Evolutionary conservation across 1,140 invertebrate genomes (phyloP), one percentile per base, ranked within the genome.

Genomic region (Chironomus striatipennis): DNA sequence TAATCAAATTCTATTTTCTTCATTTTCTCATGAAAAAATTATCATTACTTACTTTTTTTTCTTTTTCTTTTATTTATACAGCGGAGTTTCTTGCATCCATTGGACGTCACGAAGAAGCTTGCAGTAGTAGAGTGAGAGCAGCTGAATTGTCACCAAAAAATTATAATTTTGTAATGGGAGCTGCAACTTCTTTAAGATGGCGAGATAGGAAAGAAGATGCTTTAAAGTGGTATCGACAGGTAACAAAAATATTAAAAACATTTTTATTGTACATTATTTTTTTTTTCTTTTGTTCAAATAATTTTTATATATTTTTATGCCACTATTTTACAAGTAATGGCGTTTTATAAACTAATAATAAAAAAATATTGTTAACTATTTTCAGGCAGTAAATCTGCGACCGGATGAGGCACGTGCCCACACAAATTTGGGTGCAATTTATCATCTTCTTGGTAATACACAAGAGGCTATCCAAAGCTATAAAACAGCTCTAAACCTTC

Each of bases 401-500:
- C 81, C 81, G 0, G 76, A 80, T 73, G 92, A 96, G 79, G 90
- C 94, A 0, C 88, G 92, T 75, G 92, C 92, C 74, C 94, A 97
- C 82, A 95, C 95, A 79, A 98, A 98, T 82, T 84, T 97, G 43
- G 96, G 95, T 17, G 95, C 95, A 65, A 97, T 98, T 80, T 85
- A 96, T 21, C 95, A 97, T 83, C 84, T 97, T 73, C 95, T 96
- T 81, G 93, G 93, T 9, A 95, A 96, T 84, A 91, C 94, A 75
- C 83, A 85, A 15, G 92, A 96, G 79, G 96, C 96, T 0, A 92
- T 93, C 24, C 83, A 86, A 7, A 91, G 91, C 74, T 98, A 98
- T 82, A 84, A 91, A 75, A 87, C 90, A 78, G 95, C 95, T 0
- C 84, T 97, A 64, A 84, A 88, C 75, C 83, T 97, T 6, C 90